Base-by-base conservation (phyloP, 2,113 vertebrate species). In the Phaetusa simplex region DNA sequence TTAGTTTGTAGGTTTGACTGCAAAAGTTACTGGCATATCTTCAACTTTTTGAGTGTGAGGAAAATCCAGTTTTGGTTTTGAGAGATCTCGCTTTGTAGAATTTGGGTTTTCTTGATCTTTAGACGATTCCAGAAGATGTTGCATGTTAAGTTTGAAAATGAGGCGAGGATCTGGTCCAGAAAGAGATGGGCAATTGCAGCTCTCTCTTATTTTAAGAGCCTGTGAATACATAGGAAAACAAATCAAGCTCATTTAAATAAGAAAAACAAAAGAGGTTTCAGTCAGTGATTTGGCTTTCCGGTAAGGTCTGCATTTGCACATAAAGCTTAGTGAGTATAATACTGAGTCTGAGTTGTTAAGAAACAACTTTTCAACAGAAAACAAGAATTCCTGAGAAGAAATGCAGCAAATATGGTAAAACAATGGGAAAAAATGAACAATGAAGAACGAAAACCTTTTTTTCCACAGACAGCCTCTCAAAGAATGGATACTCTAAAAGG, bases 121-220 rank as follows among this genome's bases (percentile, higher is more conserved):
- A 21, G 95, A 83, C 0, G 91, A 96, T 90, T 99, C 97, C 94
- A 99, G 96, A 77, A 99, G 73, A 91, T 95, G 93, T 26, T 97
- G 97, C 93, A 98, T 96, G 5, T 90, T 98, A 94, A 98, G 96
- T 94, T 62, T 98, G 97, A 99, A 99, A 83, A 98, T 70, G 50
- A 96, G 94, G 20, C 99, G 99, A 92, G 99, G 99, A 97, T 99
- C 99, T 38, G 97, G 93, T 74, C 95, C 97, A 78, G 99, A 98
- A 66, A 99, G 98, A 30, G 98, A 96, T 8, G 99, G 99, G 74
- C 99, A 99, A 65, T 98, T 96, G 88, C 99, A 99, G 66, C 65
- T 96, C 72, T 98, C 98, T 93, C 99, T 98, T 95, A 99, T 96
- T 98, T 99, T 98, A 96, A 99, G 97, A 94, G 99, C 99, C 99